Evolutionary conservation across 2,797 vertebrate species (phyloP).

Genomic region (Aratinga solstitialis): DNA sequence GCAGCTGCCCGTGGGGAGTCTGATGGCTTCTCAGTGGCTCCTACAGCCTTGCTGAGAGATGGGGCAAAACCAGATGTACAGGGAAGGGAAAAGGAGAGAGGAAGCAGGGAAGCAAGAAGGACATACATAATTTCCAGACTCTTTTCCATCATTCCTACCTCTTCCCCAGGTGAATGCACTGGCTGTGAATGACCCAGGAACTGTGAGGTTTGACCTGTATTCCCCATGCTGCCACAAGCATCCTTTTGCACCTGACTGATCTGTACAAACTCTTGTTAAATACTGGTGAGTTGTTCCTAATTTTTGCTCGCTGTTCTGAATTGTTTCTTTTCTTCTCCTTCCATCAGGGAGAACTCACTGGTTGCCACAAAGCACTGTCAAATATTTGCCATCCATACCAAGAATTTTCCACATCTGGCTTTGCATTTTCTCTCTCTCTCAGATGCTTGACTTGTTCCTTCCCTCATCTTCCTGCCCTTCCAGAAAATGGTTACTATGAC

Average conservation of each 20-base stretch:
- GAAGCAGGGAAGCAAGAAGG: background rate
- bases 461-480: background rate
- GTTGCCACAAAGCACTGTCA: background rate
- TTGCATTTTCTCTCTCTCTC: background rate
- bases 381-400: background rate
- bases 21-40: background rate
- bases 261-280: background rate
- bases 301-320: background rate
- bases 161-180: background rate
- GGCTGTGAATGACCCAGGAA: background rate
- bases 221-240: background rate
- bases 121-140: background rate
- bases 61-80: background rate
- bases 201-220: background rate
- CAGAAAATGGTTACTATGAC: background rate
- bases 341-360: fast-evolving
- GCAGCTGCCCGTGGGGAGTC: background rate
- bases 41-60: background rate
- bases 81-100: background rate
- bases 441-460: background rate
- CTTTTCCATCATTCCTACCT: background rate
- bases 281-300: fast-evolving
- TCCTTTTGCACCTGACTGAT: background rate
- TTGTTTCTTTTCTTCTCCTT: background rate
- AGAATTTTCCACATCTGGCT: background rate